Percentiles rank a stretch among this genome's conserved stretches.
phyloP scores from a whole-genome alignment of 1,140 invertebrate species.

The Drepana arcuata region DNA sequence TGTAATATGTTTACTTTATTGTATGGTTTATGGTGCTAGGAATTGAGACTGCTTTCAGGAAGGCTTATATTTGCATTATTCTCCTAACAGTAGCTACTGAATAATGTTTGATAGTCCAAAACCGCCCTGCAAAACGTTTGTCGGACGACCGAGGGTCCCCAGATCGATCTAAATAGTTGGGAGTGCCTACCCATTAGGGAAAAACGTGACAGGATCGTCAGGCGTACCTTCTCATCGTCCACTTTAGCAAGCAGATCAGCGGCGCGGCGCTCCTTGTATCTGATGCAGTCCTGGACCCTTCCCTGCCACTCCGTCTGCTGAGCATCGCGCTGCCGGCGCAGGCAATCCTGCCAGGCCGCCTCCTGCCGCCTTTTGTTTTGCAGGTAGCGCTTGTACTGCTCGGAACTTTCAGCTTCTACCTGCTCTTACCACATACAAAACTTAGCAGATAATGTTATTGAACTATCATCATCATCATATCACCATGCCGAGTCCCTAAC shows the following conservation, averaged over 20 bases:
- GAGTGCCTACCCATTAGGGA: no score
- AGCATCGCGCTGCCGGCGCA: slow-evolving; percentile 20
- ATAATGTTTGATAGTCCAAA: neutral
- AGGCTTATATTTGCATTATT: no score
- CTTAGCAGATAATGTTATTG: neutral
- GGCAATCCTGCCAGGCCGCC: slow-evolving; percentile 22
- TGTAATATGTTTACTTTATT: no score
- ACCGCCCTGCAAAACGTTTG: neutral
- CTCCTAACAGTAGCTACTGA: no score
- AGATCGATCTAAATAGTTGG: neutral
- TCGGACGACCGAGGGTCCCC: neutral
- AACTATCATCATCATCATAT: neutral
- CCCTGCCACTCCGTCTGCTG: slow-evolving; percentile 27
- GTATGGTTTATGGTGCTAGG: neutral
- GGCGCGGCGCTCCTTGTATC: slow-evolving; percentile 36
- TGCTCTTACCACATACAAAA: slow-evolving; percentile 6
- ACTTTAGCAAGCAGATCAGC: slow-evolving; percentile 26
- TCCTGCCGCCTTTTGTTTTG: slow-evolving; percentile 38
- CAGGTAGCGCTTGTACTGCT: slow-evolving; percentile 44
- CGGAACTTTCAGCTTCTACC: slow-evolving; percentile 39
- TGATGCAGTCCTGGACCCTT: slow-evolving; percentile 36
- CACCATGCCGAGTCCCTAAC: no score
- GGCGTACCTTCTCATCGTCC: slow-evolving; percentile 39
- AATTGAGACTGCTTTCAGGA: no score
- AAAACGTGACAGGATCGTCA: neutral